These are phyloP conservation scores for Ochotona princeps DNA, from an alignment of 2,113 vertebrate species.

Conservation along the genomic window DNA sequence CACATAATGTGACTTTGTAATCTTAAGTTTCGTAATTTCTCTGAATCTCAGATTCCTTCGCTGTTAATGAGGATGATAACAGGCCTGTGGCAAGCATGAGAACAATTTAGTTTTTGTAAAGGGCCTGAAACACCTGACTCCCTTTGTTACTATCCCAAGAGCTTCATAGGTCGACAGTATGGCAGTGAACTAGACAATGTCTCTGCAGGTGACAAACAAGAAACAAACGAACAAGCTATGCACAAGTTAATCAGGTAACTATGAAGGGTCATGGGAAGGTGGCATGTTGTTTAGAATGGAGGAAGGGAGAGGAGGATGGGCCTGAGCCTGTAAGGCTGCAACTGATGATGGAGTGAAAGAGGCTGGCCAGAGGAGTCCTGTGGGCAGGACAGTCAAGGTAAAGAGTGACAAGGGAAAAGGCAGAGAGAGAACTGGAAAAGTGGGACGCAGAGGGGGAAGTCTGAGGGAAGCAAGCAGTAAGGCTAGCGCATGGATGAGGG, in stretches of 20 bases:
- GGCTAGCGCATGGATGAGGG: background rate
- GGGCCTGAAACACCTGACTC: background rate
- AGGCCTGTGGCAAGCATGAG: background rate
- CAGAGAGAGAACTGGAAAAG: background rate
- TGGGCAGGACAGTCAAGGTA: background rate
- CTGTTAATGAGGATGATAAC: background rate
- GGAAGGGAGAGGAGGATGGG: background rate
- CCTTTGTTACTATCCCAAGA: background rate
- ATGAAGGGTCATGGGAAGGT: background rate
- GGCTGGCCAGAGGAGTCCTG: background rate
- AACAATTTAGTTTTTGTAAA: background rate
- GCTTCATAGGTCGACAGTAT: background rate
- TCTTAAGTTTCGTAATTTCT: background rate
- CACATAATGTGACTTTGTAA: background rate
- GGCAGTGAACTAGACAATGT: background rate
- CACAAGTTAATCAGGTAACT: background rate
- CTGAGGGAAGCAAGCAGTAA: background rate
- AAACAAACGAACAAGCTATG: background rate
- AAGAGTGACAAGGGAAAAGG: background rate
- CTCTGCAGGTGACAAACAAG: background rate
- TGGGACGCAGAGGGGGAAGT: background rate
- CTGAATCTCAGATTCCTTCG: background rate
- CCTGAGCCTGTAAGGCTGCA: background rate
- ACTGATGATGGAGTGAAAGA: background rate
- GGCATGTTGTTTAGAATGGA: background rate